A percentile compares a stretch with the other conserved stretches of the same genome.
phyloP scores from a whole-genome alignment of 2,797 vertebrate genomes.

The Helarctos malayanus region DNA sequence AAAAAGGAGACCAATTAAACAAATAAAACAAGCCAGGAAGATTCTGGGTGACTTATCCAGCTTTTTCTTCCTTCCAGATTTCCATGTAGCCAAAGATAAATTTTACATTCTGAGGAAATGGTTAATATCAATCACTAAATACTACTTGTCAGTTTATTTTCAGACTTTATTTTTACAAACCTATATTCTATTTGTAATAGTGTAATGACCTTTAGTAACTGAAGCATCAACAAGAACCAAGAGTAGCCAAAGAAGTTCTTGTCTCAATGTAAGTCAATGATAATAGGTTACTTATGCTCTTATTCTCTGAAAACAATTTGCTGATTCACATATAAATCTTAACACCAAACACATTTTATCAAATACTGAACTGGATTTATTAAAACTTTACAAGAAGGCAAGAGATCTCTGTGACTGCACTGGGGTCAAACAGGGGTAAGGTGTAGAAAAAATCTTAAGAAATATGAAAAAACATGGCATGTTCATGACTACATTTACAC shows the following conservation, averaged over 20 bases:
- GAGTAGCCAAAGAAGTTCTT: background rate
- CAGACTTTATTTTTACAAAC: constrained; percentile 18
- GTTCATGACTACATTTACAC: constrained; percentile 35
- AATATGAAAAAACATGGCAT: background rate
- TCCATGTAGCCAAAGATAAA: constrained; percentile 16
- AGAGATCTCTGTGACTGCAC: background rate
- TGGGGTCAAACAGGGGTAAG: background rate
- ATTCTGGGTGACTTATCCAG: background rate
- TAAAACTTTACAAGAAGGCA: constrained; percentile 16
- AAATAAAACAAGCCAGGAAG: background rate
- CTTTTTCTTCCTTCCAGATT: background rate
- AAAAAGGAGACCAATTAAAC: background rate
- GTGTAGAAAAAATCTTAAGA: constrained; percentile 18
- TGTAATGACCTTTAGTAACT: background rate
- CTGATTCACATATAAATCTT: constrained; percentile 46
- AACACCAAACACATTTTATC: constrained; percentile 40
- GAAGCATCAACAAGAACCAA: background rate
- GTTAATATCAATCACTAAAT: constrained; percentile 34
- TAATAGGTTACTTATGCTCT: background rate
- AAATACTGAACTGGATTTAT: constrained; percentile 1
- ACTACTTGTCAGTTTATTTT: constrained; percentile 13
- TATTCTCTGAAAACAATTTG: constrained; percentile 58
- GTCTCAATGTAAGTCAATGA: background rate
- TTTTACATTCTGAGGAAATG: constrained; percentile 60
- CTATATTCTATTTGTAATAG: constrained; percentile 38